Percentiles rank a stretch among this genome's conserved stretches.
Evolutionary conservation across 2,113 vertebrate species (phyloP).

Genomic region (Crotophaga sulcirostris): DNA sequence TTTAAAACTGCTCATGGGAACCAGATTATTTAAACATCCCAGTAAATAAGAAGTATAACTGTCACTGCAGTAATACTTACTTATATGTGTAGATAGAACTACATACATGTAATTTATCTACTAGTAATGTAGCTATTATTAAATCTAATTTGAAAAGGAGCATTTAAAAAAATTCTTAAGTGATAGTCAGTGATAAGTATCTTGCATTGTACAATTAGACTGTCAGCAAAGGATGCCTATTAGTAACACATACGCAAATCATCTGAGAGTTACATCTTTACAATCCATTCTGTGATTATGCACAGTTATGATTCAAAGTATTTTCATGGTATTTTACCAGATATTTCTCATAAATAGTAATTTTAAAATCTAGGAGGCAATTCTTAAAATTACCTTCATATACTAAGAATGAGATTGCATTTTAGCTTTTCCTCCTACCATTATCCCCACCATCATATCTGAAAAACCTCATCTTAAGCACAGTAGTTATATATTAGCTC

Average conservation of each 20-base stretch:
- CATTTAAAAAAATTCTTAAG: background rate
- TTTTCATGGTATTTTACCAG: conserved; percentile 26
- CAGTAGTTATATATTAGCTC: conserved; percentile 49
- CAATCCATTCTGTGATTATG: background rate
- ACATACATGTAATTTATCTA: background rate
- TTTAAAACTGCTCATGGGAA: background rate
- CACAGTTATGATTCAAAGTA: conserved; percentile 5
- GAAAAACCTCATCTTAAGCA: conserved; percentile 43
- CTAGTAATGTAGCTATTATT: background rate
- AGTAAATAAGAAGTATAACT: background rate
- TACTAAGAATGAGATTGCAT: background rate
- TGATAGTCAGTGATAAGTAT: background rate
- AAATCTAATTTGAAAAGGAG: background rate
- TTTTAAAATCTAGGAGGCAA: background rate
- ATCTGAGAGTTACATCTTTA: background rate
- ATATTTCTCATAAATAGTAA: conserved; percentile 22
- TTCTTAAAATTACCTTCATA: background rate
- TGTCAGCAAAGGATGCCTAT: conserved; percentile 21
- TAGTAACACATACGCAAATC: background rate
- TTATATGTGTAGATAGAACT: background rate
- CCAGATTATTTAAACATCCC: background rate
- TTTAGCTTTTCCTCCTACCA: conserved; percentile 1
- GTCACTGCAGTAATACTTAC: background rate
- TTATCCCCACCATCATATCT: background rate
- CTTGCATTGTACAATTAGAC: conserved; percentile 11